These are phyloP conservation scores for Sylvietta virens DNA, from an alignment of 2,113 vertebrate genomes.

Conservation along the genomic window DNA sequence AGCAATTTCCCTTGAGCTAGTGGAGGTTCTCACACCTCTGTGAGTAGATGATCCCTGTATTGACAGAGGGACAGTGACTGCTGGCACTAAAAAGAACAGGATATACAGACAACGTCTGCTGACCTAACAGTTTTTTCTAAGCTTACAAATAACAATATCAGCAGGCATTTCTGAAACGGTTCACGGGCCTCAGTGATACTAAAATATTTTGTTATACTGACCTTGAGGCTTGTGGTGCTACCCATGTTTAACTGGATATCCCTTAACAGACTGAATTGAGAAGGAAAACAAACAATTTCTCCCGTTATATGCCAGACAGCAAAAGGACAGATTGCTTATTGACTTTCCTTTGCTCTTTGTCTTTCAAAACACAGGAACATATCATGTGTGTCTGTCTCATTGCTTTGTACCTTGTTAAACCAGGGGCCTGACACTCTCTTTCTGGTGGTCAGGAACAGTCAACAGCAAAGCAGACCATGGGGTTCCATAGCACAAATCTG, in stretches of 20 bases:
- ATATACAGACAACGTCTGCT: fast-evolving
- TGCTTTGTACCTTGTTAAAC: not conserved
- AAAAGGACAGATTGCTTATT: not conserved
- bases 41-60: not conserved
- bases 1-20: not conserved
- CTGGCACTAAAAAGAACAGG: not conserved
- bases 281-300: not conserved
- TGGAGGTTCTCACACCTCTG: not conserved
- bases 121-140: not conserved
- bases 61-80: not conserved
- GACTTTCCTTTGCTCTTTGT: not conserved
- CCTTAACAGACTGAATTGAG: not conserved
- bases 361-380: not conserved
- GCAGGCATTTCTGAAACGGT: not conserved
- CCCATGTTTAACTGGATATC: not conserved
- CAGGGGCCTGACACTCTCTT: not conserved
- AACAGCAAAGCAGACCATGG: not conserved
- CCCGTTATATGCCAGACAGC: not conserved
- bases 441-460: not conserved
- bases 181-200: not conserved
- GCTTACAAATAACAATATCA: not conserved
- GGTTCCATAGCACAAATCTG: not conserved
- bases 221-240: not conserved
- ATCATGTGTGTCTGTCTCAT: too few relatives aligned
- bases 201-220: not conserved